A percentile compares a stretch with the other conserved stretches of the same genome.
phyloP scores from a whole-genome alignment of 2,888 invertebrate genomes.

The Griposia aprilina region DNA sequence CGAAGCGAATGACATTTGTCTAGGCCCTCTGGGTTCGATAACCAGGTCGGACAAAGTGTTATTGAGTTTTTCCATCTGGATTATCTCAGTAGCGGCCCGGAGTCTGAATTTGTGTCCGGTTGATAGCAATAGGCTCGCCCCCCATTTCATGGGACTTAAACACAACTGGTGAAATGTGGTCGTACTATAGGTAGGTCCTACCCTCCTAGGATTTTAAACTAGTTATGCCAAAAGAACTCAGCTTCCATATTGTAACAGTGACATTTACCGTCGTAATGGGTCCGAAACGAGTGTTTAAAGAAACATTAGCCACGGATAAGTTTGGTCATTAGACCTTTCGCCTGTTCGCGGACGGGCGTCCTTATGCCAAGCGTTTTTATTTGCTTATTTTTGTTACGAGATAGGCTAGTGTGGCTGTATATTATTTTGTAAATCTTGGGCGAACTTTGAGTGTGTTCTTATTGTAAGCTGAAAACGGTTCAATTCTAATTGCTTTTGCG shows the following conservation, averaged over 20 bases:
- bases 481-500: neutral
- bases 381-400: neutral
- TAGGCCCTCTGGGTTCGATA: too few relatives aligned
- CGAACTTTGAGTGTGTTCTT: neutral
- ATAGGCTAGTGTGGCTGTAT: neutral
- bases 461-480: neutral
- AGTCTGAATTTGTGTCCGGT: neutral
- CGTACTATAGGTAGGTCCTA: neutral
- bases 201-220: neutral
- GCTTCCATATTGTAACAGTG: conserved; percentile 20
- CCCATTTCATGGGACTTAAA: too few relatives aligned
- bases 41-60: too few relatives aligned
- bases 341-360: conserved; percentile 56
- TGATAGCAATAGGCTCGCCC: too few relatives aligned
- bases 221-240: neutral
- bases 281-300: conserved; percentile 79
- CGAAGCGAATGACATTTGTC: too few relatives aligned
- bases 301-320: conserved; percentile 81
- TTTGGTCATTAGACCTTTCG: conserved; percentile 81
- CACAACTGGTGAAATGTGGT: too few relatives aligned
- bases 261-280: conserved; percentile 73
- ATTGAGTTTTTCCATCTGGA: neutral
- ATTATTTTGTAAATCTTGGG: neutral
- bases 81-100: neutral
- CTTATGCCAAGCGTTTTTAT: conserved; percentile 24